phyloP scores from a whole-genome alignment of 2,113 vertebrate species.

The Caranx ignobilis region DNA sequence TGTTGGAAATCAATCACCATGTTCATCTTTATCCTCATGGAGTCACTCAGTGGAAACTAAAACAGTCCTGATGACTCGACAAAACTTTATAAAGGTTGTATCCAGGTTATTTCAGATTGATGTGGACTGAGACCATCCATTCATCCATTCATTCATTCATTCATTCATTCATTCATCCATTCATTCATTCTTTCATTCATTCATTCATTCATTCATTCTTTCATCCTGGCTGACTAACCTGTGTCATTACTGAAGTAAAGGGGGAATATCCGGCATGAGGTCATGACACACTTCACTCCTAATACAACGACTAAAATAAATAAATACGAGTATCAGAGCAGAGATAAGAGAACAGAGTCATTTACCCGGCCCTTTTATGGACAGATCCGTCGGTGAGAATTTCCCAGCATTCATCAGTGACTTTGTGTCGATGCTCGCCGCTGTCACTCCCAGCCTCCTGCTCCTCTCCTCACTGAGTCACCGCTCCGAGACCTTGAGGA shows the following conservation, averaged over 20 bases:
- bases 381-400: neutral
- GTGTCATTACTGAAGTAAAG: neutral
- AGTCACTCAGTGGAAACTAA: too few relatives aligned
- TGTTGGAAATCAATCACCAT: too few relatives aligned
- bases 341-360: neutral
- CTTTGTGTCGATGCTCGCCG: constrained; percentile 23
- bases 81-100: too few relatives aligned
- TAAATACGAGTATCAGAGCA: neutral
- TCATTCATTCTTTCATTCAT: too few relatives aligned
- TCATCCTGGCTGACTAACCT: neutral
- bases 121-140: too few relatives aligned
- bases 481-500: constrained; percentile 54
- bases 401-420: constrained; percentile 16
- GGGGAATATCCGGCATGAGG: neutral
- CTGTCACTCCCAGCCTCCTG: constrained; percentile 3
- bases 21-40: too few relatives aligned
- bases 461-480: constrained; percentile 57
- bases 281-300: neutral
- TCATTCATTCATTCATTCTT: neutral
- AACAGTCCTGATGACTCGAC: too few relatives aligned
- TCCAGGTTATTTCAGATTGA: too few relatives aligned
- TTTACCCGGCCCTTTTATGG: neutral
- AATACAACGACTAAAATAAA: neutral
- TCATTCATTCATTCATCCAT: too few relatives aligned
- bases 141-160: too few relatives aligned